Conservation (phyloP, 2,113 vertebrate genomes). For the Eublepharis macularius region DNA sequence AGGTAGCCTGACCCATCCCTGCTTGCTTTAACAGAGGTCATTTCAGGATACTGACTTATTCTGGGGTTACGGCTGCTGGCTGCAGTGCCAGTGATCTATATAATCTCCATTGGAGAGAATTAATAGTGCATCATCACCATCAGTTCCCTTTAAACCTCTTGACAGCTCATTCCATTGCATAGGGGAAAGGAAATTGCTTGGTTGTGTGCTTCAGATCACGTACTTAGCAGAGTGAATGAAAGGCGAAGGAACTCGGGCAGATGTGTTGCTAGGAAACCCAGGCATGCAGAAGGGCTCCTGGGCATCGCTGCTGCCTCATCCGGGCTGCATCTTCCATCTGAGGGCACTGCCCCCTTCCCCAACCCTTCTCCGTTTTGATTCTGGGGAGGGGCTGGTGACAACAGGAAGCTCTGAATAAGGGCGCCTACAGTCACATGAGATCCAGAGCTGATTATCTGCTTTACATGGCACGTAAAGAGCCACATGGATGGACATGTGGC, state of each 20-base stretch:
- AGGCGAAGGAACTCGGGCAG: not conserved
- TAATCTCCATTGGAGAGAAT: not conserved
- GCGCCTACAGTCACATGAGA: not conserved
- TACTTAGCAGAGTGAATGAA: slow-evolving; percentile 3
- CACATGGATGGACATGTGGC: not conserved
- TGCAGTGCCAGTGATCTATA: not conserved
- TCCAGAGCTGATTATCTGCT: slow-evolving; percentile 3
- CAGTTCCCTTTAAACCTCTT: not conserved
- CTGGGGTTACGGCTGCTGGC: not conserved
- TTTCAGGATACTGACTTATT: not conserved
- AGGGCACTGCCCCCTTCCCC: not conserved
- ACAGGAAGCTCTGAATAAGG: not conserved
- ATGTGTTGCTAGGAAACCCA: not conserved
- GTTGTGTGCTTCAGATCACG: slow-evolving; percentile 8
- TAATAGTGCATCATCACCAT: not conserved
- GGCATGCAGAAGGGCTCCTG: not conserved
- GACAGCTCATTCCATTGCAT: not conserved
- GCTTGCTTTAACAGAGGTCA: not conserved
- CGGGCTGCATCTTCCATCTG: not conserved
- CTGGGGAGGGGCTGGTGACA: not conserved
- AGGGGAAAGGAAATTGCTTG: not conserved
- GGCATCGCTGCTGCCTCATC: too few species aligned
- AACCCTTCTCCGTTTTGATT: not conserved
- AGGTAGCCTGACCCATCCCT: not conserved
- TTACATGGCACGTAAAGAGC: not conserved